These are phyloP conservation scores for Gambusia yucatana DNA, from an alignment of 2,797 vertebrate genomes.

Conservation along the genomic window DNA sequence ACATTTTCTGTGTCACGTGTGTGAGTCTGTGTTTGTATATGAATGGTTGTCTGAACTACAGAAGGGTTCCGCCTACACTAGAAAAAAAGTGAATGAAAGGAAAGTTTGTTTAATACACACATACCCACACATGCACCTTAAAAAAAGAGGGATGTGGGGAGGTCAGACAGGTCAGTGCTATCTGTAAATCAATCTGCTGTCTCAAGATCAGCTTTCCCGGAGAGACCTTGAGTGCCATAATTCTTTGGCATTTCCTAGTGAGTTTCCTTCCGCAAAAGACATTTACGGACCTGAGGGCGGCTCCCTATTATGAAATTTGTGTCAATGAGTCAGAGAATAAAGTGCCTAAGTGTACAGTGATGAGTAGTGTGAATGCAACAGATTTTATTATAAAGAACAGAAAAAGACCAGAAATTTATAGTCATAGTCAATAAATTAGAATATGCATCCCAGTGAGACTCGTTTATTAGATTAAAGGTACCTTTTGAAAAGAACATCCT, in stretches of 20 bases:
- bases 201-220: constrained; percentile 75
- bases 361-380: constrained; percentile 35
- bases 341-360: constrained; percentile 48
- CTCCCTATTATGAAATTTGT: constrained; percentile 59
- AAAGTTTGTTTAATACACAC: constrained; percentile 57
- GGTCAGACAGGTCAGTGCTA: constrained; percentile 71
- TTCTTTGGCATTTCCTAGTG: constrained; percentile 79
- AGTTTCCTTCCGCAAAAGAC: constrained; percentile 67
- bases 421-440: not conserved
- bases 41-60: constrained; percentile 34
- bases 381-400: constrained; percentile 33
- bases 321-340: constrained; percentile 65
- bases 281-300: constrained; percentile 42
- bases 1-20: constrained; percentile 54
- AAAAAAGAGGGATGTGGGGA: constrained; percentile 48
- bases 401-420: constrained; percentile 22
- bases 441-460: not conserved
- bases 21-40: constrained; percentile 27
- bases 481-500: not conserved
- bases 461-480: not conserved
- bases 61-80: constrained; percentile 37
- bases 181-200: constrained; percentile 80
- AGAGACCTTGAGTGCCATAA: constrained; percentile 71
- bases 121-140: constrained; percentile 19
- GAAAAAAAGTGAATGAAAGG: constrained; percentile 39